phyloP scores from a whole-genome alignment of 2,113 vertebrate genomes.

The Vidua macroura region DNA sequence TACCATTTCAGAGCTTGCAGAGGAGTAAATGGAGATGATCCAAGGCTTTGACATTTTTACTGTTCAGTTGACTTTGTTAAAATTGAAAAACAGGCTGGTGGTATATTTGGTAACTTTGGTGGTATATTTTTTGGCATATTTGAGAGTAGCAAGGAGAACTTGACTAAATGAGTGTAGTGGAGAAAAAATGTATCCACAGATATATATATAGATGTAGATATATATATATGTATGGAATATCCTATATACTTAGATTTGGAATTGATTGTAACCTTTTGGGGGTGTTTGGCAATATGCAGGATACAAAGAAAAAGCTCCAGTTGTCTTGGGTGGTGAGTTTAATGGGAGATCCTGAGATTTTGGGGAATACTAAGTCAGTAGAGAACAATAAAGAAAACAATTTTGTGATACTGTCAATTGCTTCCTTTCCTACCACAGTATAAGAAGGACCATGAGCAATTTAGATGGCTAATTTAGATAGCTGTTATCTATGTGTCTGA shows the following conservation, averaged over 20 bases:
- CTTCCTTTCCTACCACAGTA: neutral
- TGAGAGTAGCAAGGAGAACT: neutral
- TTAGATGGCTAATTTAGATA: neutral
- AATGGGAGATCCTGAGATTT: neutral
- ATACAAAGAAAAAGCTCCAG: neutral
- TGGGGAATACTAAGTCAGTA: neutral
- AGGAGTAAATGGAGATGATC: slow-evolving; percentile 25
- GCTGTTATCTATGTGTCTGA: neutral
- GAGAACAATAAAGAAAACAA: neutral
- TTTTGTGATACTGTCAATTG: neutral
- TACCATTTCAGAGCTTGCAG: slow-evolving; percentile 3
- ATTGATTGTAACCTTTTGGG: neutral
- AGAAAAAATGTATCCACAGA: neutral
- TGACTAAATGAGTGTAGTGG: neutral
- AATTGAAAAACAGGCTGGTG: neutral
- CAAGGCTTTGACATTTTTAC: slow-evolving; percentile 22
- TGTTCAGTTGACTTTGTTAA: slow-evolving; percentile 16
- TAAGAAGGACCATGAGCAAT: neutral
- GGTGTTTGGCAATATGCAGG: fast-evolving
- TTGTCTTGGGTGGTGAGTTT: neutral
- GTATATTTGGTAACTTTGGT: neutral
- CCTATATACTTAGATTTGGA: neutral
- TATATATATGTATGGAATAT: neutral
- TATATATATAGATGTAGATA: neutral
- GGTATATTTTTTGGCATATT: neutral